phyloP scores from a whole-genome alignment of 2,113 vertebrate genomes.

The Sus scrofa region T2T-Sscrofa CM000823.6:44632501-44633000 shows the following conservation, averaged over 20 bases:
- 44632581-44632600: not conserved
- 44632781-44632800: not conserved
- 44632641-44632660: not conserved
- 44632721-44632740: not conserved
- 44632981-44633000: not conserved
- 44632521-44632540: not conserved
- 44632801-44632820: not conserved
- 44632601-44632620: not conserved
- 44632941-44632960: not conserved
- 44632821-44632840: not conserved
- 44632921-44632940: not conserved
- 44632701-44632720: not conserved
- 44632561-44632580: not conserved
- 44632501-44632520: not conserved
- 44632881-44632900: rapidly evolving
- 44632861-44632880: not conserved
- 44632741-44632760: not conserved
- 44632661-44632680: not conserved
- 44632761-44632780: not conserved
- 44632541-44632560: not conserved
- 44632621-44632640: not conserved
- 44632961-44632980: not conserved
- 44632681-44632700: not conserved
- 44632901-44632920: not conserved
- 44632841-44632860: not conserved